Percentiles rank a stretch among this genome's conserved stretches.
These are phyloP conservation scores for Copidosoma floridanum DNA, from an alignment of 1,140 invertebrate genomes.

Conservation along the genomic window DNA sequence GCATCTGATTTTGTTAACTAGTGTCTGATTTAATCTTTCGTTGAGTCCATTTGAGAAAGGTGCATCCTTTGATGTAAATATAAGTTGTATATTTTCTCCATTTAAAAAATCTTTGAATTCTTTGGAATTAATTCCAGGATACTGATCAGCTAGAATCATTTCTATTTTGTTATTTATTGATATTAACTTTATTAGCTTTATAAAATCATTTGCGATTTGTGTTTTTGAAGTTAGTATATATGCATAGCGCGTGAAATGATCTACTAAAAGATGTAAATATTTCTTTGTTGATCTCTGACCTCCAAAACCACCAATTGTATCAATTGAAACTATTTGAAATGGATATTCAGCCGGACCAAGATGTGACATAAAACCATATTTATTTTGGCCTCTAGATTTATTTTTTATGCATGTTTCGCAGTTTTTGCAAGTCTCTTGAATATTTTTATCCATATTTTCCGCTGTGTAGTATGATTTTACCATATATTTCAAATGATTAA, in stretches of 20 bases:
- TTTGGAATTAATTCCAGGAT: constrained; percentile 27
- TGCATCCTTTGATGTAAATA: constrained; percentile 16
- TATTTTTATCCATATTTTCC: constrained; percentile 16
- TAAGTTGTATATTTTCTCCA: constrained; percentile 15
- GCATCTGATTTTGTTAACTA: constrained; percentile 21
- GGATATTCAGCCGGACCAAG: constrained; percentile 25
- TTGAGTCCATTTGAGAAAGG: constrained; percentile 29
- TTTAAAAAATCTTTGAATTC: constrained; percentile 29
- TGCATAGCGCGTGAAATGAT: too few species aligned
- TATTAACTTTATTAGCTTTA: too few species aligned
- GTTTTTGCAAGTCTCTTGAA: neutral
- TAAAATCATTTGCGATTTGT: too few species aligned
- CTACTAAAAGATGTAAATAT: too few species aligned
- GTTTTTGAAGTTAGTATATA: constrained; percentile 1
- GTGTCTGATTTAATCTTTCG: too few species aligned
- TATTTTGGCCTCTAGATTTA: constrained; percentile 21
- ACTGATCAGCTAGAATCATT: constrained; percentile 28
- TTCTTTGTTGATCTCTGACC: too few species aligned
- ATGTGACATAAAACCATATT: constrained; percentile 27
- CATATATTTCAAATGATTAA: constrained; percentile 1
- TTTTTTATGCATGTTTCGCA: constrained; percentile 24
- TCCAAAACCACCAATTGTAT: constrained; percentile 29
- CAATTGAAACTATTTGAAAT: constrained; percentile 44
- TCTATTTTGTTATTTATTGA: too few species aligned
- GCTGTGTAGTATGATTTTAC: constrained; percentile 12